Percentiles rank a stretch among this genome's conserved stretches.
These are phyloP conservation scores for Genyomyrus donnyi DNA, from an alignment of 2,113 vertebrate genomes.

Conservation along the genomic window DNA sequence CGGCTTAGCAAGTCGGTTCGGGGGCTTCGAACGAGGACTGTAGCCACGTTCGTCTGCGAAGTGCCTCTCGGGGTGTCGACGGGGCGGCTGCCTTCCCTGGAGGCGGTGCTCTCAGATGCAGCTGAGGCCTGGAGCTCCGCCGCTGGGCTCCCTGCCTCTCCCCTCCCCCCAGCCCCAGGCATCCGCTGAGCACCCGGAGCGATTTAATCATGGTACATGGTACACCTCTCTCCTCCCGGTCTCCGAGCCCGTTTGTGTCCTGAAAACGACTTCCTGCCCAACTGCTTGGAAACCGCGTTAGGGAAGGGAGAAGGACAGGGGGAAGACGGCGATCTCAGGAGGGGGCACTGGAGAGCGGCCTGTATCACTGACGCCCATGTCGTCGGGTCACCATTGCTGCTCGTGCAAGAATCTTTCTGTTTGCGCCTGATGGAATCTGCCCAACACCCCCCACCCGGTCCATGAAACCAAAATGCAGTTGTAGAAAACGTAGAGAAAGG, in stretches of 20 bases:
- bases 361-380: background rate
- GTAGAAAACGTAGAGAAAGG: constrained; percentile 38
- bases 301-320: background rate
- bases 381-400: background rate
- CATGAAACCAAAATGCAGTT: constrained; percentile 51
- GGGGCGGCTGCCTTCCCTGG: background rate
- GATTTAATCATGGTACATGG: background rate
- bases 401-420: background rate
- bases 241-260: background rate
- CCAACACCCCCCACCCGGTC: background rate
- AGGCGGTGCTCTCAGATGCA: background rate
- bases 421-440: background rate
- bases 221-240: background rate
- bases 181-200: background rate
- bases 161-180: background rate
- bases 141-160: background rate
- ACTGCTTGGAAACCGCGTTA: background rate
- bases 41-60: background rate
- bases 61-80: background rate
- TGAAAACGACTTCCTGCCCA: background rate
- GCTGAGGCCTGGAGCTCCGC: background rate
- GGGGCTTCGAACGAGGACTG: background rate
- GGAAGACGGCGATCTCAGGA: background rate
- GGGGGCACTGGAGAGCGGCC: too few species aligned
- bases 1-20: background rate